Percentiles rank a stretch among this genome's conserved stretches.
Evolutionary conservation across 92 coral and sea anemone species (phyloP).

Genomic region (Scolanthus callimorphus): DNA sequence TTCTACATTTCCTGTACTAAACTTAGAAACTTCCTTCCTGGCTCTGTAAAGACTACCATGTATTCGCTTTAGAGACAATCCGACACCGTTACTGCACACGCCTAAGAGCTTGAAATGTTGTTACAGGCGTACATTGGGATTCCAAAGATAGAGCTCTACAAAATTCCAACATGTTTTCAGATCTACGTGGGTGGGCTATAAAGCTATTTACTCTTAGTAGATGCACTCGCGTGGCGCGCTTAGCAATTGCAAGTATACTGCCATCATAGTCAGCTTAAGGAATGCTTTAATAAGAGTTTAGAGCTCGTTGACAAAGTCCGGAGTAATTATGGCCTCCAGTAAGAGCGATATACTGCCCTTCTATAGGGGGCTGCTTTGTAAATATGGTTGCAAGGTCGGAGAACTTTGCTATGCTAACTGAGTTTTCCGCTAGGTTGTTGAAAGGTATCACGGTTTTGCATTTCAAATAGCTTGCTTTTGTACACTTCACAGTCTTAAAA

Average conservation of each 20-base stretch:
- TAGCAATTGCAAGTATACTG: constrained; percentile 7
- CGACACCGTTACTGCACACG: constrained; percentile 10
- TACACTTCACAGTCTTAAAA: constrained; percentile 36
- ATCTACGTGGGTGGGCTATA: constrained; percentile 35
- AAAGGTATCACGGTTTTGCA: constrained; percentile 21
- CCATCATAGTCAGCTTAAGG: constrained; percentile 23
- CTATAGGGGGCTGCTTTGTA: constrained; percentile 15
- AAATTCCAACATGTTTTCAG: constrained; percentile 11
- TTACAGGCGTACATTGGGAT: constrained; percentile 21
- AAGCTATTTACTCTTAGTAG: constrained; percentile 7
- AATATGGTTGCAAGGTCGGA: constrained; percentile 14
- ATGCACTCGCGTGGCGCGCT: constrained; percentile 1
- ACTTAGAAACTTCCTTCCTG: constrained; percentile 61
- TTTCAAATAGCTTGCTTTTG: constrained; percentile 22
- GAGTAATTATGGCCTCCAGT: constrained; percentile 7
- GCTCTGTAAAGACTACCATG: constrained; percentile 14
- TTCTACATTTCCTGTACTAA: constrained; percentile 50
- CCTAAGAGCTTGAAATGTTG: constrained; percentile 28
- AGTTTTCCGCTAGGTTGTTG: constrained; percentile 24
- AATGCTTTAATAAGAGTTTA: constrained; percentile 19
- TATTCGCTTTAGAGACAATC: constrained; percentile 3
- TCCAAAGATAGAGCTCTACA: constrained; percentile 18
- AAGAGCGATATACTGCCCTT: constrained; percentile 1
- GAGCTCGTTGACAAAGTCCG: constrained; percentile 6
- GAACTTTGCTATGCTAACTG: constrained; percentile 7